phyloP scores from a whole-genome alignment of 2,888 invertebrate species.

The Pseudococcus viburni region DNA sequence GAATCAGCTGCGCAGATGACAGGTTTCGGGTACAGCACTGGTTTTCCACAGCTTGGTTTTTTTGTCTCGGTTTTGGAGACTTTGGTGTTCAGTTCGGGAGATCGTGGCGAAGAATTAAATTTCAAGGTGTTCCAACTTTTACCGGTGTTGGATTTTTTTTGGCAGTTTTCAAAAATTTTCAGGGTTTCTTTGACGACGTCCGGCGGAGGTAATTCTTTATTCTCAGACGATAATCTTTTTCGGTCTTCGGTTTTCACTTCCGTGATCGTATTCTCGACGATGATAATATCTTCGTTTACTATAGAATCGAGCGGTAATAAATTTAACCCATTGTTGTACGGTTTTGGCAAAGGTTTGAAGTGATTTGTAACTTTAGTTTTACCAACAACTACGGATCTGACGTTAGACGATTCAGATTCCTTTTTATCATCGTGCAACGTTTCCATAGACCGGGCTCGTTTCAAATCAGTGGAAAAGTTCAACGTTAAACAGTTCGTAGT shows the following conservation, averaged over 20 bases:
- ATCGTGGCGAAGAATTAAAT: background rate
- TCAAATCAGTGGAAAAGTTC: slow-evolving; percentile 76
- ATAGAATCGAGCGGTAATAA: slow-evolving; percentile 68
- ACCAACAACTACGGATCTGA: slow-evolving; percentile 54
- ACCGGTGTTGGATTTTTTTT: background rate
- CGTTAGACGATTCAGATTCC: slow-evolving; percentile 8
- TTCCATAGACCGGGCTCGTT: slow-evolving; percentile 89
- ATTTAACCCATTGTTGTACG: slow-evolving; percentile 57
- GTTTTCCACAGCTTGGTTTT: slow-evolving; percentile 41
- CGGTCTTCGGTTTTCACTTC: slow-evolving; percentile 59
- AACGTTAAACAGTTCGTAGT: slow-evolving; percentile 67
- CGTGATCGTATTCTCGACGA: slow-evolving; percentile 70
- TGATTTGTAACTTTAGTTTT: slow-evolving; percentile 63
- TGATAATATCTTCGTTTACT: slow-evolving; percentile 70
- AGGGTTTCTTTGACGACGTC: slow-evolving; percentile 91
- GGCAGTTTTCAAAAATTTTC: slow-evolving; percentile 81
- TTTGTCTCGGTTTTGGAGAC: slow-evolving; percentile 12
- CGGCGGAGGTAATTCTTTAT: slow-evolving; percentile 87
- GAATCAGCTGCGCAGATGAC: slow-evolving; percentile 31
- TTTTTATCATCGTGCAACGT: slow-evolving; percentile 78
- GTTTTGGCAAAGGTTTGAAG: background rate
- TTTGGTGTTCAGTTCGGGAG: slow-evolving; percentile 4
- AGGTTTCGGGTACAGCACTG: slow-evolving; percentile 61
- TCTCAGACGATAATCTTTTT: slow-evolving; percentile 72
- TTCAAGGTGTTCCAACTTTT: slow-evolving; percentile 23